A percentile compares a stretch with the other conserved stretches of the same genome.
phyloP scores from a whole-genome alignment of 2,888 invertebrate genomes.

The Suillia variegata region DNA sequence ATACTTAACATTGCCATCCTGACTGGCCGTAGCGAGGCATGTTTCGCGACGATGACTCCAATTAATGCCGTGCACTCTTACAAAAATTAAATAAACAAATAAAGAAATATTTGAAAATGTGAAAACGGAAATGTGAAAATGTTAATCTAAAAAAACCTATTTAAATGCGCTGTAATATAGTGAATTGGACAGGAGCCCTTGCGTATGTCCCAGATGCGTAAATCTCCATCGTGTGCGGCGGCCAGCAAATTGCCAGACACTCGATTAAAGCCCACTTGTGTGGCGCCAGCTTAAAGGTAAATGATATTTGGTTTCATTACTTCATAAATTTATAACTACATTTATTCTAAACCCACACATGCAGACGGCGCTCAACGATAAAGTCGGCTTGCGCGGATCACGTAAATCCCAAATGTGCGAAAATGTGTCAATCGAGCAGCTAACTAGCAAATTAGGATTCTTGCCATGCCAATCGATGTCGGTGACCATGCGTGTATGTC shows the following conservation, averaged over 20 bases:
- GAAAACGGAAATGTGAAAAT: neutral
- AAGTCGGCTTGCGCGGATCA: conserved; percentile 80
- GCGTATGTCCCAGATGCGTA: conserved; percentile 94
- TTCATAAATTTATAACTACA: neutral
- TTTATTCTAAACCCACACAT: conserved; percentile 55
- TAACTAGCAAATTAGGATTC: conserved; percentile 77
- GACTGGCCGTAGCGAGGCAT: conserved; percentile 88
- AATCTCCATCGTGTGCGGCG: conserved; percentile 94
- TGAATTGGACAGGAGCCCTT: conserved; percentile 86
- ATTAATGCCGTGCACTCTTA: conserved; percentile 92
- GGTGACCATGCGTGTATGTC: conserved; percentile 84
- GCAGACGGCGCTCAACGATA: conserved; percentile 89
- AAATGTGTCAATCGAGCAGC: conserved; percentile 92
- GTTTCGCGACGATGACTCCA: conserved; percentile 89
- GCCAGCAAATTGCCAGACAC: conserved; percentile 83
- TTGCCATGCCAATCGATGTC: conserved; percentile 91
- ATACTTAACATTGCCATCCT: conserved; percentile 94
- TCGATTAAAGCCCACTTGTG: conserved; percentile 93
- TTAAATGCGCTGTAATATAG: conserved; percentile 90
- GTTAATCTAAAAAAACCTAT: conserved; percentile 37
- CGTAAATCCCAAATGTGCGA: conserved; percentile 93
- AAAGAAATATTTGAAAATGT: neutral
- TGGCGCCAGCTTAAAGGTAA: conserved; percentile 74
- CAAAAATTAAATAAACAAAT: neutral
- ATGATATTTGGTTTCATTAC: neutral